Conservation (phyloP, 1,140 invertebrate species). For the Heliconius eleuchia region DNA sequence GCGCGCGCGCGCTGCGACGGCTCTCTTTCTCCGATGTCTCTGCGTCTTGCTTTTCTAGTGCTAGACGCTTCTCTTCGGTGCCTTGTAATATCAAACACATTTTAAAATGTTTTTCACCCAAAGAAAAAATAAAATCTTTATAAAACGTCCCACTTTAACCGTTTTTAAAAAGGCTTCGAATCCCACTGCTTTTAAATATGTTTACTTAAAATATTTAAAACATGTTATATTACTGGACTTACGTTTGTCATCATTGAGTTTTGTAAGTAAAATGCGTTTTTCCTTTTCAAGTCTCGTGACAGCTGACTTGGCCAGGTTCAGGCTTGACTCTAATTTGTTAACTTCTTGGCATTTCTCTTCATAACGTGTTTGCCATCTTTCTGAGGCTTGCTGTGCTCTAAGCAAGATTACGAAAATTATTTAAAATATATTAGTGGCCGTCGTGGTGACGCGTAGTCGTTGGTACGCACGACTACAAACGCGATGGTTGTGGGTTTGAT, state of each 20-base stretch:
- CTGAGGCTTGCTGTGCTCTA: slow-evolving; percentile 76
- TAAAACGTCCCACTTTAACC: no score
- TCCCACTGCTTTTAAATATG: no score
- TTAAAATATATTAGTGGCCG: no score
- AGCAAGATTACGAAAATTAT: background rate
- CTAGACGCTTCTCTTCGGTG: slow-evolving; percentile 53
- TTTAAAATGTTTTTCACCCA: background rate
- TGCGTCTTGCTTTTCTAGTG: slow-evolving; percentile 63
- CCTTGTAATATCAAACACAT: background rate
- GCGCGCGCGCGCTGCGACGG: background rate
- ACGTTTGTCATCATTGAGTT: slow-evolving; percentile 67
- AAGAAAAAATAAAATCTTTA: no score
- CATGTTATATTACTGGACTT: slow-evolving; percentile 22
- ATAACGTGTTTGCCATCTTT: slow-evolving; percentile 71
- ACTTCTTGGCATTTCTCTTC: slow-evolving; percentile 75
- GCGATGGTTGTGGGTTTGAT: no score
- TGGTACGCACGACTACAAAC: no score
- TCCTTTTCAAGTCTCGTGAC: slow-evolving; percentile 70
- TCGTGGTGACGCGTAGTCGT: no score
- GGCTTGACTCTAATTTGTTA: slow-evolving; percentile 64
- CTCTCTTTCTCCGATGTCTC: slow-evolving; percentile 59
- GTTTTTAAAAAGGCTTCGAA: no score
- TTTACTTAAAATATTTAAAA: no score
- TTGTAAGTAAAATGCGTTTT: slow-evolving; percentile 63
- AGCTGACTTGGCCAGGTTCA: slow-evolving; percentile 62